Evolutionary conservation across 2,797 vertebrate species (phyloP).

Genomic region (Telmatherina bonti): DNA sequence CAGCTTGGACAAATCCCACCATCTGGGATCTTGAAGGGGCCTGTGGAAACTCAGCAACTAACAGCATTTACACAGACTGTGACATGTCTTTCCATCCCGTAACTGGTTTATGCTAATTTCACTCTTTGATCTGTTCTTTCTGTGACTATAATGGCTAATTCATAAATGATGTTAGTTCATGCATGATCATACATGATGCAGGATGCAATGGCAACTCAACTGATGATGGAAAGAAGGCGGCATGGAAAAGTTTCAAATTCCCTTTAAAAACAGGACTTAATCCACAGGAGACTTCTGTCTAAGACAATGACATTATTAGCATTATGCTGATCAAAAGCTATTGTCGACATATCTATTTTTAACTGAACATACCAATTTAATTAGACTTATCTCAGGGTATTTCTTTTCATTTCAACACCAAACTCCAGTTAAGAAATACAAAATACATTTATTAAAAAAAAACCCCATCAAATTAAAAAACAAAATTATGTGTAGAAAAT

Average conservation of each 20-base stretch:
- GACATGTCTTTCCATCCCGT: conserved; percentile 4
- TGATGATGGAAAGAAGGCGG: conserved; percentile 35
- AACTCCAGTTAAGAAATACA: too few relatives aligned
- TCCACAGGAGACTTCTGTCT: conserved; percentile 8
- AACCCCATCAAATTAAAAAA: too few relatives aligned
- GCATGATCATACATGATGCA: conserved; percentile 31
- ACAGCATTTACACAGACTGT: conserved; percentile 15
- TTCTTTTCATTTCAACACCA: conserved; percentile 25
- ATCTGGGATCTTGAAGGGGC: conserved; percentile 23
- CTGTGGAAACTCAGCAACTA: conserved; percentile 16
- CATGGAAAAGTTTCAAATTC: conserved; percentile 22
- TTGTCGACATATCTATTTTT: conserved; percentile 2
- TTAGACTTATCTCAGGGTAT: conserved; percentile 30
- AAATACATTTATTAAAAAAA: too few relatives aligned
- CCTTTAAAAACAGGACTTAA: conserved; percentile 22
- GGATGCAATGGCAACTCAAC: conserved; percentile 22
- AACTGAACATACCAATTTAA: conserved; percentile 9
- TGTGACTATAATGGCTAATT: conserved; percentile 18
- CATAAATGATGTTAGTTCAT: conserved; percentile 18
- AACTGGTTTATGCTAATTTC: conserved; percentile 10
- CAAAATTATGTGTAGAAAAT: too few relatives aligned
- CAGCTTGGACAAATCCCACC: conserved; percentile 32
- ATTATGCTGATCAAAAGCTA: conserved; percentile 26
- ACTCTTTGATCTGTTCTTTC: conserved; percentile 26
- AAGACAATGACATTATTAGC: conserved; percentile 20